Percentiles rank a stretch among this genome's conserved stretches.
Evolutionary conservation across 2,113 vertebrate species (phyloP).

Genomic region (Perccottus glenii): DNA sequence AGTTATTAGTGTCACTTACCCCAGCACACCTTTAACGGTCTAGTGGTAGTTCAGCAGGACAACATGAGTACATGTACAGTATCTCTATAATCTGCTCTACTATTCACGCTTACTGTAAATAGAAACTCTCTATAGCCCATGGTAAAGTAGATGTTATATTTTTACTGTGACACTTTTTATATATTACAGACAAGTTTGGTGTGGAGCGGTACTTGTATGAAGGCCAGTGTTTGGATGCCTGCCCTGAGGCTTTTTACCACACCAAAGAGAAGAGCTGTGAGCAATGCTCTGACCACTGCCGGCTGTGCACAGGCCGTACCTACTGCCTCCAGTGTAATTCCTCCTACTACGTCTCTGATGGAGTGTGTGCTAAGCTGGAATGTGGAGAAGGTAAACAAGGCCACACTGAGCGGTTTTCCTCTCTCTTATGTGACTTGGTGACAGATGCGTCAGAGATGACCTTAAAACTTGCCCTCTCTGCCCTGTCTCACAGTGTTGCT

Average conservation of each 20-base stretch:
- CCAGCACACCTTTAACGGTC: too few relatives aligned
- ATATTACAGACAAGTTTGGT: conserved; percentile 81
- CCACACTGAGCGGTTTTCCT: not conserved
- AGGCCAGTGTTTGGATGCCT: conserved; percentile 82
- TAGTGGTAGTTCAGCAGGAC: too few relatives aligned
- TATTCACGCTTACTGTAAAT: too few relatives aligned
- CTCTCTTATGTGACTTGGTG: not conserved
- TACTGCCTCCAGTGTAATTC: conserved; percentile 80
- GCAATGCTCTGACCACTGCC: conserved; percentile 82
- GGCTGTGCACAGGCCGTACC: conserved; percentile 74
- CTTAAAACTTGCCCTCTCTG: conserved; percentile 2
- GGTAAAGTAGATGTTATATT: not conserved
- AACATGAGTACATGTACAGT: too few relatives aligned
- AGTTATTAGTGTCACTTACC: too few relatives aligned
- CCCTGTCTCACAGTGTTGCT: not conserved
- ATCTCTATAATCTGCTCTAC: too few relatives aligned
- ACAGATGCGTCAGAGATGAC: not conserved
- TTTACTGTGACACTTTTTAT: not conserved
- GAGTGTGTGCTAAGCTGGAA: conserved; percentile 78
- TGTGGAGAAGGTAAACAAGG: conserved; percentile 84
- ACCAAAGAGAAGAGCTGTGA: conserved; percentile 71
- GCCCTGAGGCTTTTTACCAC: conserved; percentile 81
- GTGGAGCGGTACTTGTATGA: conserved; percentile 77
- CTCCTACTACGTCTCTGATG: conserved; percentile 79
- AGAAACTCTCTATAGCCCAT: too few relatives aligned